Evolutionary conservation across 2,888 invertebrate genomes (phyloP).

Genomic region (Glaucopsyche alexis): DNA sequence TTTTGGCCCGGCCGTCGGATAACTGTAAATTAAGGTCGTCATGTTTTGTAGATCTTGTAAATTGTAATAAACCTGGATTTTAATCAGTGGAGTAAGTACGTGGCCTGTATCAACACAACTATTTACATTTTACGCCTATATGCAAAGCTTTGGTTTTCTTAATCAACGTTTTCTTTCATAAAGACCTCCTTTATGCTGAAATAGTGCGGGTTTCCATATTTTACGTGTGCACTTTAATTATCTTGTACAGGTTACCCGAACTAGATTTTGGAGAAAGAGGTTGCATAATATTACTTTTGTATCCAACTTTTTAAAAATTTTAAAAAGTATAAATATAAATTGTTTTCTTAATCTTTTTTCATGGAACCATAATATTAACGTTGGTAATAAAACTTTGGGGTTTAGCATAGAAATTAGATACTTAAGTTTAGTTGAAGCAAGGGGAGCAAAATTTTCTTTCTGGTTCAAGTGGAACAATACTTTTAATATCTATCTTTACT

Average conservation of each 20-base stretch:
- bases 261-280: background rate
- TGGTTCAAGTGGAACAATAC: no score
- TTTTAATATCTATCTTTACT: no score
- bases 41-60: constrained; percentile 3
- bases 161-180: constrained; percentile 24
- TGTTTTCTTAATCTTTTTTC: no score
- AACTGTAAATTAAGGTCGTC: background rate
- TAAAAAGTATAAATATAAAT: no score
- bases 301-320: no score
- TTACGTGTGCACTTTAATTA: background rate
- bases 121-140: background rate
- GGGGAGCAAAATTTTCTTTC: no score
- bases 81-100: background rate
- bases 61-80: constrained; percentile 1
- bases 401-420: background rate
- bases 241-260: constrained; percentile 7
- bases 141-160: constrained; percentile 28
- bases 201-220: background rate
- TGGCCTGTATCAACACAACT: background rate
- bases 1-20: background rate
- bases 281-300: background rate
- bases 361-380: no score
- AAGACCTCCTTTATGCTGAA: background rate
- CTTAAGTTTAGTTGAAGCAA: background rate
- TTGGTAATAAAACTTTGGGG: no score